Conservation (phyloP, 2,888 invertebrate species). For the Trichacis sp. region DNA sequence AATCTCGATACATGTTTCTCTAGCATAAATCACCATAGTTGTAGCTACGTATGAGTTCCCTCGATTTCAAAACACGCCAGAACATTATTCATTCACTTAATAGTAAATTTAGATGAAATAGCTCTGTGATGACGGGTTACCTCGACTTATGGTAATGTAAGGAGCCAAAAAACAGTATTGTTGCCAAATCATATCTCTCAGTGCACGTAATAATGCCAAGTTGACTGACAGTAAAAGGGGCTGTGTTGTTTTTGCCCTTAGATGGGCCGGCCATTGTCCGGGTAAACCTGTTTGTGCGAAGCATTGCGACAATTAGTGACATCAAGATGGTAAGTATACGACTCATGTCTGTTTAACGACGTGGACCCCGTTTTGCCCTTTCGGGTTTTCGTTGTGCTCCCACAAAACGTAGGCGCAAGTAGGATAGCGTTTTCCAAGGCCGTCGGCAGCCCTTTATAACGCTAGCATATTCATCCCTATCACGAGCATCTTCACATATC, state of each 20-base stretch:
- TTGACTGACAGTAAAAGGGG: slow-evolving; percentile 59
- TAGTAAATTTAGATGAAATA: too few species aligned
- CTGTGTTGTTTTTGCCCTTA: slow-evolving; percentile 71
- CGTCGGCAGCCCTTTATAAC: slow-evolving; percentile 22
- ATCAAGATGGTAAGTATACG: slow-evolving; percentile 96
- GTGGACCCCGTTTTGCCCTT: slow-evolving; percentile 31
- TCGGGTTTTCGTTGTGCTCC: slow-evolving; percentile 43
- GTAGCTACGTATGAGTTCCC: too few species aligned
- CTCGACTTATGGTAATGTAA: too few species aligned
- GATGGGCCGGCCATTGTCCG: slow-evolving; percentile 97
- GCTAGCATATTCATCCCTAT: slow-evolving; percentile 27
- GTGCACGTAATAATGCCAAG: slow-evolving; percentile 39
- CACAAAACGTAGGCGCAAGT: slow-evolving; percentile 58
- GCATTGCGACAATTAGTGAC: slow-evolving; percentile 98
- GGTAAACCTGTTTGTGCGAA: slow-evolving; percentile 98
- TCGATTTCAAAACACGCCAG: too few species aligned
- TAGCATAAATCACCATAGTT: too few species aligned
- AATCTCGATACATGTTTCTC: too few species aligned
- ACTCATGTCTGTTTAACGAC: slow-evolving; percentile 46
- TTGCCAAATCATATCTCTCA: too few species aligned
- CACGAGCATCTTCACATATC: slow-evolving; percentile 43
- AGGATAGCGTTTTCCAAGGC: slow-evolving; percentile 48
- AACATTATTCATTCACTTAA: too few species aligned
- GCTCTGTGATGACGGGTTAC: too few species aligned
- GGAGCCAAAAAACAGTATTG: too few species aligned